Evolutionary conservation across 2,888 invertebrate species (phyloP), one percentile per base, ranked within the genome.

Genomic region (Drosophila leonis): DNA sequence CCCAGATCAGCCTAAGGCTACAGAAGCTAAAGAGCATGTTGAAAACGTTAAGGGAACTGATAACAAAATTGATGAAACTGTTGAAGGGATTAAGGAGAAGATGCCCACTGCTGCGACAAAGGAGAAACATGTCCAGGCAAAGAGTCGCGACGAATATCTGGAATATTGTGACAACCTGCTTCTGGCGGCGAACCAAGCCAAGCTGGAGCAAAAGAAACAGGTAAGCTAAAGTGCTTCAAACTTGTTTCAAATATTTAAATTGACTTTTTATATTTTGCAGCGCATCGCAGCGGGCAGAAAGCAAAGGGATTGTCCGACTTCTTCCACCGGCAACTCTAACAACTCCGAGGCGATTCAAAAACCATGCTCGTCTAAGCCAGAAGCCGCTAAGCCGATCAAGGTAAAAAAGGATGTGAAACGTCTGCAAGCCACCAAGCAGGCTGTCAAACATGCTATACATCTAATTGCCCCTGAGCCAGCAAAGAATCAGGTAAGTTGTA

Each of bases 141-240:
- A 66, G 27, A 51, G 37, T 37, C 24, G 29, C 1, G 57, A 55
- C 8, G 65, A 70, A 41, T 88, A 91, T 33, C 29, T 92, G 0
- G 72, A 78, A 4, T 87, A 88, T 18, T 92, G 92, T 65, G 90
- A 92, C 33, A 74, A 71, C 20, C 85, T 92, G 6, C 65, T 92
- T 4, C 81, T 90, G 44, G 90, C 83, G 1, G 92, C 90, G 8
- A 92, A 91, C 66, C 76, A 73, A 13, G 91, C 91, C 3, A 91
- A 86, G 37, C 70, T 85, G 4, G 71, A 82, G 62, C 72, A 80
- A 10, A 92, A 92, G 65, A 83, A 81, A 56, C 84, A 86, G 81
- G 92, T 92, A 64, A 68, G 35, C 15, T 15, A 12, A 7, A 1
- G n/a, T n/a, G n/a, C n/a, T n/a, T 35, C 18, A 42, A 42, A 12